These are phyloP conservation scores for Microtus oregoni DNA, from an alignment of 2,113 vertebrate genomes.

Conservation along the genomic window DNA sequence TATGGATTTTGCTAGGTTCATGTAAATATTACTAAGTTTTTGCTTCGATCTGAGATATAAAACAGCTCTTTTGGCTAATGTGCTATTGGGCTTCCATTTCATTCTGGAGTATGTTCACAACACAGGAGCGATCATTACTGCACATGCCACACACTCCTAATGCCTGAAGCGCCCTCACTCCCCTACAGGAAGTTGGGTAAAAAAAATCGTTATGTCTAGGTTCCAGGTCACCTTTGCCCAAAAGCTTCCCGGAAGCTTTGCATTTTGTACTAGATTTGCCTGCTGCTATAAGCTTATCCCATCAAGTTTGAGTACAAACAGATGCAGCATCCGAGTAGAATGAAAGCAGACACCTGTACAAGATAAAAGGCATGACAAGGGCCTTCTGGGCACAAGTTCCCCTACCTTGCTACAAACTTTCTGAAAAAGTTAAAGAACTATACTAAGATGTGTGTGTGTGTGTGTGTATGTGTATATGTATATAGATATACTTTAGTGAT, in stretches of 20 bases:
- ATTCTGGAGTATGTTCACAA: slow-evolving; percentile 43
- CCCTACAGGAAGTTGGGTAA: not conserved
- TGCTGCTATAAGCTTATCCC: not conserved
- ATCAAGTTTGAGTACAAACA: not conserved
- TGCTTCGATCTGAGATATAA: slow-evolving; percentile 11
- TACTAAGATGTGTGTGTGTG: not conserved
- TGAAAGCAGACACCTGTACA: not conserved
- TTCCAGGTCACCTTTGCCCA: not conserved
- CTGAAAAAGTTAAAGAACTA: slow-evolving; percentile 47
- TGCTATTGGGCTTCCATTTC: slow-evolving; percentile 49
- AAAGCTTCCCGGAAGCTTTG: not conserved
- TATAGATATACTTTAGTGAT: no score
- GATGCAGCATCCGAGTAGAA: not conserved
- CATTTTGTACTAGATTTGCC: not conserved
- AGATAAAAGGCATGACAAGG: not conserved
- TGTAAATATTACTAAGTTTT: slow-evolving; percentile 61
- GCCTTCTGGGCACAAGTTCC: not conserved
- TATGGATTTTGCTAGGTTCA: slow-evolving; percentile 54
- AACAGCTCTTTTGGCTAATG: slow-evolving; percentile 48
- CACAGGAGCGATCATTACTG: not conserved
- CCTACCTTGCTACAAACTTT: slow-evolving; percentile 21
- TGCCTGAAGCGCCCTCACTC: not conserved
- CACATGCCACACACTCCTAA: not conserved
- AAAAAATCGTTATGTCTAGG: not conserved
- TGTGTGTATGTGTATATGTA: no score